Base-by-base conservation (phyloP, 2,113 vertebrate genomes). In the Pimephales promelas region DNA sequence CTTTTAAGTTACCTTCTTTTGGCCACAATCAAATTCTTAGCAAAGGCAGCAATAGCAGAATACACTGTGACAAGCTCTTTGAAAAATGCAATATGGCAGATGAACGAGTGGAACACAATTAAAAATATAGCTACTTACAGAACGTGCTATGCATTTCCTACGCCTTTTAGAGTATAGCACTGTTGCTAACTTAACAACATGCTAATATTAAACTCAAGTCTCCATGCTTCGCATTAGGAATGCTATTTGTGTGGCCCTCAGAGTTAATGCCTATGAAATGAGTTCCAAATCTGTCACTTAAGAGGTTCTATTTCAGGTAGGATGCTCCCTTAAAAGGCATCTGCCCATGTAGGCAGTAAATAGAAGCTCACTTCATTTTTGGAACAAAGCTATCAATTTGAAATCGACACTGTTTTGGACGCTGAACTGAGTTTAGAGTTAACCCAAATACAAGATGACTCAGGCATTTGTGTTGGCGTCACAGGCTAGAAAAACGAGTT, bases 401-500 rank as follows among this genome's bases (percentile, higher is more conserved):
- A 56, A 75, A 75, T 75, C 47, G 7, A 78, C 47, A 85, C 52
- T 9, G 31, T 74, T 79, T 59, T 79, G 47, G 68, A 54, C n/a
- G 16, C 72, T 43, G 10, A 5, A 52, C 36, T 5, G 8, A 40
- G 47, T 13, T 40, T 49, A 28, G 31, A 40, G 74, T 43, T 57
- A n/a, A 26, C 10, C 49, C 9, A 68, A 81, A 76, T 54, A 79
- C 18, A 78, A 40, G 57, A 83, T 81, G 74, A 83, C 52, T 82
- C 74, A 66, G 78, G 28, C 11, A 9, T 56, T 77, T 45, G 70
- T 34, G n/a, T 43, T 54, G 59, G 13, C 82, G 61, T 84, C 76
- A 80, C 34, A 9, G 10, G 10, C 84, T 34, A 26, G 62, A 85
- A 80, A 81, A 83, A 85, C 86, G 2, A 5, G 86, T 85, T 62